Conservation (phyloP, 2,797 vertebrate species). For the Thamnophis elegans region DNA sequence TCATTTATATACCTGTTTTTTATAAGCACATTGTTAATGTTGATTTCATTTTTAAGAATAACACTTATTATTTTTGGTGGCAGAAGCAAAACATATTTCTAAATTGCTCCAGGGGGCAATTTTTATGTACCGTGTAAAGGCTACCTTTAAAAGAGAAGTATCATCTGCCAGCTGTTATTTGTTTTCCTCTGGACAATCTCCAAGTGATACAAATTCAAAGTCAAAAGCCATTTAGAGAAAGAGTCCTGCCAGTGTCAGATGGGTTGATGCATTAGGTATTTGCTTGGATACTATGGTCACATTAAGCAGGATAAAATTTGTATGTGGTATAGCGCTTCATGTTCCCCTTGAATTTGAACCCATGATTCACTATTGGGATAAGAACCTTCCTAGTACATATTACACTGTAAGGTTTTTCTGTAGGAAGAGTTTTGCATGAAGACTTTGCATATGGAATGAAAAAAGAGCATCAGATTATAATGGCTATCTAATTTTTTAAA, state of each 20-base stretch:
- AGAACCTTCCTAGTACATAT: slow-evolving; percentile 32
- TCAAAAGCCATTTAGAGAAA: neutral
- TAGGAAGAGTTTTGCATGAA: neutral
- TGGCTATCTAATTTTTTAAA: neutral
- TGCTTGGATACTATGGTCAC: neutral
- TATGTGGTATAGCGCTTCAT: slow-evolving; percentile 47
- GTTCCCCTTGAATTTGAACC: slow-evolving; percentile 48
- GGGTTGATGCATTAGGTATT: neutral
- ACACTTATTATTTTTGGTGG: neutral
- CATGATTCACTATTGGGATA: slow-evolving; percentile 52
- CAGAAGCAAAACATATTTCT: neutral
- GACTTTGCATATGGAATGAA: neutral
- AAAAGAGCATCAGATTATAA: neutral
- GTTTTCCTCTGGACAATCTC: neutral
- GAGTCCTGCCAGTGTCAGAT: neutral
- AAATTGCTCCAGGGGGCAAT: neutral
- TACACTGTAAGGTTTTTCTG: slow-evolving; percentile 29
- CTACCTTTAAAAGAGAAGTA: neutral
- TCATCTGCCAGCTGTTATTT: neutral
- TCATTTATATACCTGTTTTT: neutral
- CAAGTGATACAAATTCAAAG: neutral
- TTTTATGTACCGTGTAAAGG: neutral
- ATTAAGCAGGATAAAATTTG: slow-evolving; percentile 20
- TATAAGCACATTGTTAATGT: neutral
- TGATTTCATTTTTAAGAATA: neutral